Conservation (phyloP, 2,797 vertebrate species). For the Lagodon rhomboides region DNA sequence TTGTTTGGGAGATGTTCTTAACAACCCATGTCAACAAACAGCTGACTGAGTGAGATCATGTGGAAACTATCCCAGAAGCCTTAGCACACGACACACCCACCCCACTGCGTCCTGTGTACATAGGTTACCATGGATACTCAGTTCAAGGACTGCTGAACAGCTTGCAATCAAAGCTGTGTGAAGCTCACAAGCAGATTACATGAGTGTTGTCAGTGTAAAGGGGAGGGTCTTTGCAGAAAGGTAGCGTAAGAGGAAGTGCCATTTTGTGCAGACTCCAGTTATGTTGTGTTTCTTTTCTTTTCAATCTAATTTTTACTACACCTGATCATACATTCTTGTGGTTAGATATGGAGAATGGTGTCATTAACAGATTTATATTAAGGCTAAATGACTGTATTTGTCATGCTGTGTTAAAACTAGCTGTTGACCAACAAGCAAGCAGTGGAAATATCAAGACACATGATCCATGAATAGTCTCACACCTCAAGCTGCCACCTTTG, state of each 20-base stretch:
- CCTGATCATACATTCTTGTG: neutral
- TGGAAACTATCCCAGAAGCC: slow-evolving; percentile 69
- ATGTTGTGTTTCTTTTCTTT: slow-evolving; percentile 1
- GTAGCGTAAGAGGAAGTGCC: slow-evolving; percentile 32
- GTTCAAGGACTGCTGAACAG: slow-evolving; percentile 66
- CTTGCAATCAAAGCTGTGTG: slow-evolving; percentile 62
- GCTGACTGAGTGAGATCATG: slow-evolving; percentile 63
- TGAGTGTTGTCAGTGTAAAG: slow-evolving; percentile 31
- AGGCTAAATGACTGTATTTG: neutral
- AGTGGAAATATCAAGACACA: slow-evolving; percentile 64
- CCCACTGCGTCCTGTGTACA: slow-evolving; percentile 70
- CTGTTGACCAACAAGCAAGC: slow-evolving; percentile 52
- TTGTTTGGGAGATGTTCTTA: slow-evolving; percentile 40
- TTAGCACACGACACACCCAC: slow-evolving; percentile 62
- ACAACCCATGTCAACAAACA: slow-evolving; percentile 59
- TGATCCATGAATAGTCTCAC: slow-evolving; percentile 55
- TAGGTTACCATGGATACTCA: slow-evolving; percentile 78
- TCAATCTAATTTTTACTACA: neutral
- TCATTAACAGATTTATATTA: neutral
- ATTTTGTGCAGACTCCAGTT: slow-evolving; percentile 2
- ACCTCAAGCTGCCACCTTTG: slow-evolving; percentile 56
- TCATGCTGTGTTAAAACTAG: slow-evolving; percentile 60
- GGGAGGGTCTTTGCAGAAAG: slow-evolving; percentile 47
- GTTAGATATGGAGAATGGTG: neutral
- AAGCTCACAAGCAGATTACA: slow-evolving; percentile 38